Percentiles rank a stretch among this genome's conserved stretches.
phyloP scores from a whole-genome alignment of 2,113 vertebrate genomes.

The Hiodon alosoides region DNA sequence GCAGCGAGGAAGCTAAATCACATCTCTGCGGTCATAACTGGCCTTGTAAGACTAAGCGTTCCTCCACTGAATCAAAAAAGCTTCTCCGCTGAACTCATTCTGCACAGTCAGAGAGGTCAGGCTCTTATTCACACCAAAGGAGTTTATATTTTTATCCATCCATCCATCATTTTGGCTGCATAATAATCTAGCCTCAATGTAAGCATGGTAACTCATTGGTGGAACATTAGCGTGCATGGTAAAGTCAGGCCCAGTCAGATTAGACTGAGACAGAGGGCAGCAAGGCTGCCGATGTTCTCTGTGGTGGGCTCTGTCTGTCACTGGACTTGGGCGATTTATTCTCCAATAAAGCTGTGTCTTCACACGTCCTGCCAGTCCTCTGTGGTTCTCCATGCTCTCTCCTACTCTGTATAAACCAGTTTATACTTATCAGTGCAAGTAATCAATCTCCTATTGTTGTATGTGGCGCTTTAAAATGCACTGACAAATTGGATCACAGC shows the following conservation, averaged over 20 bases:
- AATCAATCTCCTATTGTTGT: conserved; percentile 4
- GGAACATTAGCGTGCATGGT: conserved; percentile 50
- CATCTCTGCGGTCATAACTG: conserved; percentile 37
- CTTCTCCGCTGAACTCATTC: conserved; percentile 40
- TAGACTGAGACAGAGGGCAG: conserved; percentile 37
- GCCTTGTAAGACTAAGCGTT: conserved; percentile 22
- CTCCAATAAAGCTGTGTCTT: conserved; percentile 46
- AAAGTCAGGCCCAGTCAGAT: conserved; percentile 32
- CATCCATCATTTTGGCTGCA: conserved; percentile 32
- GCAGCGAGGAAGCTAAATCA: conserved; percentile 40
- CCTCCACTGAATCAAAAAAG: conserved; percentile 33
- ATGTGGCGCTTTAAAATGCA: neutral
- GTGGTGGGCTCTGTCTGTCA: conserved; percentile 52
- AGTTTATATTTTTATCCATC: conserved; percentile 35
- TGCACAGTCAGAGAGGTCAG: conserved; percentile 41
- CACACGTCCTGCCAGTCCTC: conserved; percentile 1
- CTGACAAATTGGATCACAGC: neutral
- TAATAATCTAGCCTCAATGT: conserved; percentile 43
- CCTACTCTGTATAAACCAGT: neutral
- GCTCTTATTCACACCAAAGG: conserved; percentile 39
- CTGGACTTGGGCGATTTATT: conserved; percentile 61
- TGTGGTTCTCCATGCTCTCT: neutral
- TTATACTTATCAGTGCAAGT: conserved; percentile 12
- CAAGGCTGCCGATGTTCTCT: conserved; percentile 51
- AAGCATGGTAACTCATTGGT: conserved; percentile 42